Conservation (phyloP, 2,888 invertebrate genomes). For the Ormyrus labotus region DNA sequence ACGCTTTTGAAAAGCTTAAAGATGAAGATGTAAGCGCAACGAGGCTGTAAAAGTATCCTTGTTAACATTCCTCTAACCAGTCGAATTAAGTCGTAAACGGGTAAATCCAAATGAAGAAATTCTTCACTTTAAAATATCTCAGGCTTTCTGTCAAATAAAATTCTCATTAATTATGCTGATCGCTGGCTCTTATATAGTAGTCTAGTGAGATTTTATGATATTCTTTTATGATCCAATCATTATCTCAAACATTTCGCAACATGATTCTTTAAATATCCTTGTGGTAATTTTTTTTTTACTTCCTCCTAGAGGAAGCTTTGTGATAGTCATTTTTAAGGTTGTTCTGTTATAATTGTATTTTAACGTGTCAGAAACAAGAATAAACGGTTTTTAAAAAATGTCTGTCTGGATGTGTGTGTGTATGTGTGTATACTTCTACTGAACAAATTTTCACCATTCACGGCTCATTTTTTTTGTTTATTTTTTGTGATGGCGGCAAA, state of each 20-base stretch:
- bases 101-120: constrained; percentile 41
- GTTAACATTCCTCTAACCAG: constrained; percentile 47
- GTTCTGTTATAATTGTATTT: too few species aligned
- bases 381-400: too few species aligned
- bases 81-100: constrained; percentile 47
- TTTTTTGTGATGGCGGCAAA: too few species aligned
- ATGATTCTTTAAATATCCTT: background rate
- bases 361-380: too few species aligned
- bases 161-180: constrained; percentile 25
- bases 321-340: too few species aligned
- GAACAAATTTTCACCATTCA: too few species aligned
- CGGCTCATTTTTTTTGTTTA: too few species aligned
- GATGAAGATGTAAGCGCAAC: background rate
- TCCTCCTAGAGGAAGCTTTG: too few species aligned
- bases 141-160: constrained; percentile 6
- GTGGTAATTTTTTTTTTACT: too few species aligned
- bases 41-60: constrained; percentile 20
- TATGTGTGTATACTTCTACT: too few species aligned
- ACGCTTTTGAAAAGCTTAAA: constrained; percentile 1
- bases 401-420: too few species aligned
- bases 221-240: background rate
- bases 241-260: background rate
- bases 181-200: background rate
- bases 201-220: background rate
- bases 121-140: background rate